These are phyloP conservation scores for Caenorhabditis wallacei DNA, from an alignment of 2,888 invertebrate genomes.

Conservation along the genomic window DNA sequence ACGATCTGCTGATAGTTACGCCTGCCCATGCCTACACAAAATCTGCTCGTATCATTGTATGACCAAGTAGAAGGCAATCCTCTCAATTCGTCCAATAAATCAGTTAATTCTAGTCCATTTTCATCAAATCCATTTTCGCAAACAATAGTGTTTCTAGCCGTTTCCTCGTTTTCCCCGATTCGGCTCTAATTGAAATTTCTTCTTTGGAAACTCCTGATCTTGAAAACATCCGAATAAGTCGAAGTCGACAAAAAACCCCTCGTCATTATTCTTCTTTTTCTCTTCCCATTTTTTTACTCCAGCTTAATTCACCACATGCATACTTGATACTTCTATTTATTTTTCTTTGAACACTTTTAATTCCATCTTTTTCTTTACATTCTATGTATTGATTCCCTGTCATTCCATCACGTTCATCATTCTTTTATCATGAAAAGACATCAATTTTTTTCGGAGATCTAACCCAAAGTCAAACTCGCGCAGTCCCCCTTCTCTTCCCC, in stretches of 20 bases:
- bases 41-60: slow-evolving; percentile 63
- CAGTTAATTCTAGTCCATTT: slow-evolving; percentile 18
- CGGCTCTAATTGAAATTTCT: neutral
- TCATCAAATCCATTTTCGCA: slow-evolving; percentile 1
- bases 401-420: slow-evolving; percentile 9
- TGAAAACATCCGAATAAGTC: slow-evolving; percentile 2
- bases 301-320: slow-evolving; percentile 19
- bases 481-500: slow-evolving; percentile 3
- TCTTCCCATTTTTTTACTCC: neutral
- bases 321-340: slow-evolving; percentile 20
- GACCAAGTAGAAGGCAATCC: slow-evolving; percentile 38
- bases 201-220: neutral
- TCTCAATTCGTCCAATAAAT: slow-evolving; percentile 32
- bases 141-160: slow-evolving; percentile 16
- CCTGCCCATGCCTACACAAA: slow-evolving; percentile 61
- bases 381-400: slow-evolving; percentile 42
- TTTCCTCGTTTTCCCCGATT: neutral
- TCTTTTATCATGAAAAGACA: slow-evolving; percentile 21
- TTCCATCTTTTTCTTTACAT: slow-evolving; percentile 20
- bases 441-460: slow-evolving; percentile 2
- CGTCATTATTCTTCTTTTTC: neutral
- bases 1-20: slow-evolving; percentile 43
- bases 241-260: slow-evolving; percentile 33
- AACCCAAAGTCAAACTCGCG: slow-evolving; percentile 6
- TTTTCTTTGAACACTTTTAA: neutral